Conservation (phyloP, 2,888 invertebrate genomes). For the Atethmia centrago region DNA sequence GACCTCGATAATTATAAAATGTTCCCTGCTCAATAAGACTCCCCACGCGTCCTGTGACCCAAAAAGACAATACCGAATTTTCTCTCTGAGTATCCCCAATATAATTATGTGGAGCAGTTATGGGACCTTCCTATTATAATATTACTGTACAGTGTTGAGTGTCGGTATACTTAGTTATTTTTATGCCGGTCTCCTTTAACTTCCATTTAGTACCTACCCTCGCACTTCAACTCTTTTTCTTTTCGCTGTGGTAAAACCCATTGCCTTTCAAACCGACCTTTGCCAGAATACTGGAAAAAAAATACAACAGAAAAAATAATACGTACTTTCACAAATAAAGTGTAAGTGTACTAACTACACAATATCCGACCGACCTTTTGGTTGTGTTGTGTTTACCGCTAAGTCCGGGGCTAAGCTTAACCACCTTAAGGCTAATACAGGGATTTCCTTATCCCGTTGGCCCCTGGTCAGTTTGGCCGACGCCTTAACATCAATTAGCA, state of each 20-base stretch:
- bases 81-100: constrained; percentile 49
- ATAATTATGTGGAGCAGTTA: constrained; percentile 56
- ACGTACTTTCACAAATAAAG: constrained; percentile 65
- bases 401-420: constrained; percentile 74
- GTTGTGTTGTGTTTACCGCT: constrained; percentile 75
- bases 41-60: constrained; percentile 44
- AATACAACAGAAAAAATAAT: constrained; percentile 59
- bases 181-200: constrained; percentile 28
- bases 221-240: constrained; percentile 25
- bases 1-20: constrained; percentile 55
- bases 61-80: constrained; percentile 55
- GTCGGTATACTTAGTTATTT: constrained; percentile 30
- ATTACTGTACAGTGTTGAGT: constrained; percentile 32
- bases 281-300: constrained; percentile 29
- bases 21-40: constrained; percentile 47
- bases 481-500: constrained; percentile 83
- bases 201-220: constrained; percentile 26
- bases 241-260: constrained; percentile 29
- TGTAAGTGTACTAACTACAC: constrained; percentile 68
- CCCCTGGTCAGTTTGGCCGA: constrained; percentile 76
- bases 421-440: constrained; percentile 80
- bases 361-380: constrained; percentile 66
- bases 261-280: constrained; percentile 25
- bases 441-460: constrained; percentile 82
- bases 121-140: constrained; percentile 53